phyloP scores from a whole-genome alignment of 2,888 invertebrate genomes.

The Drosophila imparisetae region DNA sequence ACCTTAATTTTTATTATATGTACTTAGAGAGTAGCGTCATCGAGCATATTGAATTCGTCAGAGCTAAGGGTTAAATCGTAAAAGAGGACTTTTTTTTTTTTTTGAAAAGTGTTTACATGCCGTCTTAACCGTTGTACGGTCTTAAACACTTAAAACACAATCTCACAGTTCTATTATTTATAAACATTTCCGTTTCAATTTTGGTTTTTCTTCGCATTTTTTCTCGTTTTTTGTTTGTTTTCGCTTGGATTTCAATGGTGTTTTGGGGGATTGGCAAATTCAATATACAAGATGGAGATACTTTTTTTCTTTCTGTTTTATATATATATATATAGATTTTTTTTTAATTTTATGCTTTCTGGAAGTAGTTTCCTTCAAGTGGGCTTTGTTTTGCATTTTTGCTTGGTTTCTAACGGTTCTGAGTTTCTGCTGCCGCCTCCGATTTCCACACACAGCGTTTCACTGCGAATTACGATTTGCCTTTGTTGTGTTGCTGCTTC shows the following conservation, averaged over 20 bases:
- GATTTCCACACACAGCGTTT: conserved; percentile 18
- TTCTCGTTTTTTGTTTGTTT: conserved; percentile 23
- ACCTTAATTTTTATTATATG: conserved; percentile 67
- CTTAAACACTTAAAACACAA: conserved; percentile 61
- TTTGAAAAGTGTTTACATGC: conserved; percentile 43
- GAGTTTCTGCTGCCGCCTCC: conserved; percentile 20
- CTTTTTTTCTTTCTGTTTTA: conserved; percentile 42
- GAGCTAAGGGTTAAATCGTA: conserved; percentile 65
- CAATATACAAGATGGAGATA: conserved; percentile 81
- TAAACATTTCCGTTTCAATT: conserved; percentile 54
- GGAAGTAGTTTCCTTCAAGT: conserved; percentile 47
- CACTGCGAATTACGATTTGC: conserved; percentile 51
- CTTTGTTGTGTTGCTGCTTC: conserved; percentile 62
- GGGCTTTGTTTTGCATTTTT: conserved; percentile 51
- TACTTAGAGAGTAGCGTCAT: conserved; percentile 81
- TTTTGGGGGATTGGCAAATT: conserved; percentile 70
- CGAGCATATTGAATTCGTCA: conserved; percentile 83
- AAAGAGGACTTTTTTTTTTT: conserved; percentile 32
- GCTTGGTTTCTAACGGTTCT: conserved; percentile 36
- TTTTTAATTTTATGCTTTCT: conserved; percentile 51
- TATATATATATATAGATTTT: conserved; percentile 11
- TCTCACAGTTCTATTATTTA: conserved; percentile 59
- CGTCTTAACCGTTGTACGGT: conserved; percentile 64
- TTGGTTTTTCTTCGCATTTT: conserved; percentile 41
- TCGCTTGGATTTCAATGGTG: conserved; percentile 27